Conservation (phyloP, 1,140 invertebrate genomes). For the Drosophila malerkotliana region DNA sequence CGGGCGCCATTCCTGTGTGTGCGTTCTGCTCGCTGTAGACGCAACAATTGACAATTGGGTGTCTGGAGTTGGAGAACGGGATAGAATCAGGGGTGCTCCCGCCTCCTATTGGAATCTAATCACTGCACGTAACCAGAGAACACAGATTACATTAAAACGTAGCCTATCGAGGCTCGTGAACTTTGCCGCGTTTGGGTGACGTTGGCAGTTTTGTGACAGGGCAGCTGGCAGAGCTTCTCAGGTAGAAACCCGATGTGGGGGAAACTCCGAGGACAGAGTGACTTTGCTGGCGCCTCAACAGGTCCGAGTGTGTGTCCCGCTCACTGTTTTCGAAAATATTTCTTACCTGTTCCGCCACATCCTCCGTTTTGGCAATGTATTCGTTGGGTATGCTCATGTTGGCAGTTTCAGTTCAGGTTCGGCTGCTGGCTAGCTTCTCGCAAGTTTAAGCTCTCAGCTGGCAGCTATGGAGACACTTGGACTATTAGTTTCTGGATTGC, state of each 20-base stretch:
- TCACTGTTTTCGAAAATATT: conserved; percentile 17
- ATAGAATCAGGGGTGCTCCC: not conserved
- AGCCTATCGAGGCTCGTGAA: conserved; percentile 33
- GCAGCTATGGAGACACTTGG: conserved; percentile 31
- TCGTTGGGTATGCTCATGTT: conserved; percentile 93
- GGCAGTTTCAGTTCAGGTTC: conserved; percentile 41
- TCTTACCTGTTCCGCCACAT: conserved; percentile 95
- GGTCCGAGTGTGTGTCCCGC: not conserved
- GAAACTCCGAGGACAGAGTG: no score
- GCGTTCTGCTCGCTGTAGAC: conserved; percentile 31
- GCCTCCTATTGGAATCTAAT: conserved; percentile 3
- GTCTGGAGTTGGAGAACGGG: conserved; percentile 4
- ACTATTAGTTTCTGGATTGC: conserved; percentile 15
- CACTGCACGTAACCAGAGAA: conserved; percentile 1
- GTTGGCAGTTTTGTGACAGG: conserved; percentile 71
- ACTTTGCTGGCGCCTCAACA: not conserved
- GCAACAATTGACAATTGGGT: conserved; percentile 66
- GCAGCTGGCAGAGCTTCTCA: conserved; percentile 24
- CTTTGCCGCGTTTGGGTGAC: conserved; percentile 82
- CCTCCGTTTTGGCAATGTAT: conserved; percentile 95
- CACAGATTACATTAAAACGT: conserved; percentile 34
- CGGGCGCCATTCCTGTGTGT: conserved; percentile 9
- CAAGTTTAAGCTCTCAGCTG: conserved; percentile 7
- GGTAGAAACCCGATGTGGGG: not conserved
- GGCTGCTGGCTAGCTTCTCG: conserved; percentile 14